Conservation (phyloP, 92 coral and sea anemone genomes). For the Desmophyllum pertusum region DNA sequence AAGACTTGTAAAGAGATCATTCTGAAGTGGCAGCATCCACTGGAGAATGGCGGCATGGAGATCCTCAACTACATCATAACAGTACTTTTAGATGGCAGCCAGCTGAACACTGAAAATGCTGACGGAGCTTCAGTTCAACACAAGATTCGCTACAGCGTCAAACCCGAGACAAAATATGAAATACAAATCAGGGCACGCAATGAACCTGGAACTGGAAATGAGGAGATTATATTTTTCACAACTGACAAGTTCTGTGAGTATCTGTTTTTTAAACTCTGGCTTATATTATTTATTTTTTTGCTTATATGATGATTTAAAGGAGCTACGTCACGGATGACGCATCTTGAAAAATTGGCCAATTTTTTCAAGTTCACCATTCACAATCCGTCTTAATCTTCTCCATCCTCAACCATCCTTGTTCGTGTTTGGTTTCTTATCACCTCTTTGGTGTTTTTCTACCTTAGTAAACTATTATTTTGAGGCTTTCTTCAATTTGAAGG, state of each 20-base stretch:
- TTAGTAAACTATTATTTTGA: too few relatives aligned
- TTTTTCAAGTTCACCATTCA: too few relatives aligned
- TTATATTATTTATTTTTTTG: not conserved
- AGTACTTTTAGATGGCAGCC: not conserved
- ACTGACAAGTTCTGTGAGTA: conserved; percentile 70
- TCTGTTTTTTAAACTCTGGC: not conserved
- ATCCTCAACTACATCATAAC: conserved; percentile 13
- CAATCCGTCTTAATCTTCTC: too few relatives aligned
- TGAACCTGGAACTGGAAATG: conserved; percentile 29
- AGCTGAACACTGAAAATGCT: not conserved
- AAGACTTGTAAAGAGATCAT: conserved; percentile 61
- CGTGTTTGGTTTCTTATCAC: too few relatives aligned
- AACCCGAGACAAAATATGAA: conserved; percentile 34
- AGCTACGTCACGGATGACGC: too few relatives aligned
- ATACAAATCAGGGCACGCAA: conserved; percentile 38
- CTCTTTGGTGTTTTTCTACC: too few relatives aligned
- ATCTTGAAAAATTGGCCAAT: too few relatives aligned
- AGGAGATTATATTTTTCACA: not conserved
- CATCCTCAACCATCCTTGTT: too few relatives aligned
- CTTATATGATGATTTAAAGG: too few relatives aligned
- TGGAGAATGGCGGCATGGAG: conserved; percentile 59
- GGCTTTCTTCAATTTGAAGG: too few relatives aligned
- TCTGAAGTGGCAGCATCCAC: conserved; percentile 65
- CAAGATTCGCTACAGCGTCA: not conserved
- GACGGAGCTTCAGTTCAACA: not conserved